phyloP scores from a whole-genome alignment of 2,113 vertebrate genomes.

The Polypterus senegalus region DNA sequence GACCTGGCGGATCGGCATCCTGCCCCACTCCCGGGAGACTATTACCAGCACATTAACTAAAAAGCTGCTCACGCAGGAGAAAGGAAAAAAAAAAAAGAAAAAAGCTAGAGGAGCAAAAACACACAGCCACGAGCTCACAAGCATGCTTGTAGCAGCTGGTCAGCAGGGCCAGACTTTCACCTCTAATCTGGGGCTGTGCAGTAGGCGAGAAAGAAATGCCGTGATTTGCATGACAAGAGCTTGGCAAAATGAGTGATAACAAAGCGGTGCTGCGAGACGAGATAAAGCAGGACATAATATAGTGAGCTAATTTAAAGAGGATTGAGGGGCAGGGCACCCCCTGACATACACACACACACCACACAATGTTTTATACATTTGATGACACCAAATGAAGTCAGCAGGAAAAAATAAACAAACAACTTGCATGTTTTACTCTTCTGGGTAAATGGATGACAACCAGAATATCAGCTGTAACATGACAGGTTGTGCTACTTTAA shows the following conservation, averaged over 20 bases:
- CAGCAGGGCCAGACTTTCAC: conserved; percentile 38
- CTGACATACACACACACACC: no score
- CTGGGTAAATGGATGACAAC: no score
- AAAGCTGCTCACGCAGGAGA: conserved; percentile 11
- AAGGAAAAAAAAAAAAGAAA: conserved; percentile 22
- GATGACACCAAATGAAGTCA: background rate
- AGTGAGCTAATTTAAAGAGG: background rate
- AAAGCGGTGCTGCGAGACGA: conserved; percentile 52
- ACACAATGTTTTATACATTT: background rate
- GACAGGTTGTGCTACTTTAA: no score
- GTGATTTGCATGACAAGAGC: conserved; percentile 65
- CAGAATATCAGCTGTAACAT: no score
- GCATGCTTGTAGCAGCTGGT: conserved; percentile 51
- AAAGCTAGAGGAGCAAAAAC: conserved; percentile 7
- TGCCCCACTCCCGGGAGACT: conserved; percentile 7
- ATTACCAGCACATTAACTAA: conserved; percentile 22
- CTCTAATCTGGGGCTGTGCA: conserved; percentile 54
- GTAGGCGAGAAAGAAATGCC: conserved; percentile 47
- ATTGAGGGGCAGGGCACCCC: no score
- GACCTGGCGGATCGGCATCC: background rate
- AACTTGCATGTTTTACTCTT: no score
- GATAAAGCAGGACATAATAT: conserved; percentile 44
- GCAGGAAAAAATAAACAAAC: no score
- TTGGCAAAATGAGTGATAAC: conserved; percentile 40
- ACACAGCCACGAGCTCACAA: conserved; percentile 20